Evolutionary conservation across 2,888 invertebrate species (phyloP), one percentile per base, ranked within the genome.

Genomic region (Lepetodrilus schrolli): DNA sequence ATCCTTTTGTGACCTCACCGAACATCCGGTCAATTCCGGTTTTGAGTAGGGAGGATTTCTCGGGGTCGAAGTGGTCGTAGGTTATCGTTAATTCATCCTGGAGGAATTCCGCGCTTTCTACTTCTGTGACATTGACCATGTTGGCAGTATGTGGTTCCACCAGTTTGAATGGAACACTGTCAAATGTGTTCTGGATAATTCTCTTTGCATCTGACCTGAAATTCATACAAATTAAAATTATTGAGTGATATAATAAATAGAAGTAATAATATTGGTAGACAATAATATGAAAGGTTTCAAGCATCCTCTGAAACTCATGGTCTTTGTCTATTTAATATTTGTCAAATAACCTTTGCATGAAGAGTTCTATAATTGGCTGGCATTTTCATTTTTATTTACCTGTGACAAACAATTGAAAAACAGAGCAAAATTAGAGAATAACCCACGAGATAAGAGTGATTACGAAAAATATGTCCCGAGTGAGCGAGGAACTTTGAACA

Each of bases 11-110:
- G 4, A 88, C 92, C 20, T 96, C 94, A 20, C 96, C 96, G 82
- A 94, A 94, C 87, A 96, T 94, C 90, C 96, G 95, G 1, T 96
- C 96, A 93, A 96, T 94, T 23, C 96, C 92, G 84, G 95, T 94
- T 90, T 96, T 95, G 77, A 95, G 93, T 50, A 96, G 92, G 7
- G 94, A 94, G 1, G 94, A 93, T 0, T 94, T 93, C 83, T 94
- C 94, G 0, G 95, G 95, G 87, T 95, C 94, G 89, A 96, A 96
- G 77, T 94, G 93, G 90, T 95, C 95, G 49, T 95, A 94, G 80
- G 96, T 94, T 0, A 95, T 94, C 84, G 96, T 95, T 92, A 96
- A 92, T 84, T 95, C 95, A 7, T 86, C 83, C 70, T 78, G 72
- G 91, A 93, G 88, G 84, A 94, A 92, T 81, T 95, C 94, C 0